Evolutionary conservation across 2,797 vertebrate genomes (phyloP), one percentile per base, ranked within the genome.

Genomic region (Melanotaenia maccullochi): DNA sequence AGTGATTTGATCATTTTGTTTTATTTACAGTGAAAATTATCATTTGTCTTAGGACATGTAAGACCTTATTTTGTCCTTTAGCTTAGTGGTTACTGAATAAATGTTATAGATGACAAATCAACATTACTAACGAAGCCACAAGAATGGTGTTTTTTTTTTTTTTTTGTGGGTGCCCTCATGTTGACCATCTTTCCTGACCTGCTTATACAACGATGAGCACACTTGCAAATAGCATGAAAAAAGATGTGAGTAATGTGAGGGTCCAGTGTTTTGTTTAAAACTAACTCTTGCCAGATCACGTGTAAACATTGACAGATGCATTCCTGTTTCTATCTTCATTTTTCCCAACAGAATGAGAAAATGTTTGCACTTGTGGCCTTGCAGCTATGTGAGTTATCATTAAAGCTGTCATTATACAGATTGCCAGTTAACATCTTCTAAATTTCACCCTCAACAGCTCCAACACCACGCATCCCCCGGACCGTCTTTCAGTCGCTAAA

Each of bases 331-430:
- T 75, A 68, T 47, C 68, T 22, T 70, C 28, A 12, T 71, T 65
- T 66, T 12, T 72, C 65, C 60, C 73, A 58, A 69, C 75, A 71
- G 60, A 73, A 79, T 76, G 30, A 65, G 25, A 42, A 28, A 77
- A 73, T 58, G 28, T 75, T 51, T 71, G 75, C 78, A 85, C 81
- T 65, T 78, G 62, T 67, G 71, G 73, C 71, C 79, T 76, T 79
- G 56, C 81, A 75, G 75, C 82, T 86, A 59, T 83, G 80, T 82
- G 82, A 78, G 66, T 86, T 83, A 56, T 81, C 83, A 82, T 91
- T 85, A 87, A 90, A 92, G 85, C 85, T 75, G 81, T 83, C 87
- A 92, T 93, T 90, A 88, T 87, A 87, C 85, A 84, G 84, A 85
- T 83, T 84, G 81, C 60, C 85, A 90, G 85, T 89, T 90, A 87